Base-by-base conservation (phyloP, 2,113 vertebrate genomes). In the Phrynosoma platyrhinos region DNA sequence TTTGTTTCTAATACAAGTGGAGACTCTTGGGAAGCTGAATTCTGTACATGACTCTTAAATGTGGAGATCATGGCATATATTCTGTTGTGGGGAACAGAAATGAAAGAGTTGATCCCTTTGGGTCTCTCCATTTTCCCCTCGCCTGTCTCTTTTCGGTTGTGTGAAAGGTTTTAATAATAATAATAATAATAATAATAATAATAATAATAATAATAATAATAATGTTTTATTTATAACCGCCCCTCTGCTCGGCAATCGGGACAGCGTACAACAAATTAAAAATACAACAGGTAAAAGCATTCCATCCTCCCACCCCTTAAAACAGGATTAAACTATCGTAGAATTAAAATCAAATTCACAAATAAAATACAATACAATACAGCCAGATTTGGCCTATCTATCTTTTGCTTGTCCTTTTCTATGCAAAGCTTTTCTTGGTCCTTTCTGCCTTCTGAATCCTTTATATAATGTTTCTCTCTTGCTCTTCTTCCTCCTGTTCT, bases 401-500 rank as follows among this genome's bases (percentile, higher is more conserved):
- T 42, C 64, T 87, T 93, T 74, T 79, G 78, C 66, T 83, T 88
- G 89, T 72, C 25, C 53, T 53, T 25, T 72, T 66, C 83, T 85
- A 74, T 36, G 0, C 58, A 80, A 69, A 53, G 0, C 62, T 85
- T 77, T 47, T 18, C 74, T 47, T 40, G 52, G 14, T n/a, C 52
- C 86, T 93, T 81, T 76, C 75, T 88, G 90, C 89, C 20, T 83
- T 88, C 76, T 95, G 93, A 96, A 20, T 84, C 79, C 87, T 89
- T 92, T 16, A 18, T 62, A 1, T 94, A 86, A 94, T 88, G 89
- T 92, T 82, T 95, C 87, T 93, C 93, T 95, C 93, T 86, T 96
- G 89, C 90, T 96, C 78, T 96, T 96, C 92, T 96, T 93, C 87
- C 94, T 91, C 89, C 90, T 85, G 90, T 68, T 91, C 0, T 96